Conservation (phyloP, 2,113 vertebrate species). For the Chelonoidis abingdonii region DNA sequence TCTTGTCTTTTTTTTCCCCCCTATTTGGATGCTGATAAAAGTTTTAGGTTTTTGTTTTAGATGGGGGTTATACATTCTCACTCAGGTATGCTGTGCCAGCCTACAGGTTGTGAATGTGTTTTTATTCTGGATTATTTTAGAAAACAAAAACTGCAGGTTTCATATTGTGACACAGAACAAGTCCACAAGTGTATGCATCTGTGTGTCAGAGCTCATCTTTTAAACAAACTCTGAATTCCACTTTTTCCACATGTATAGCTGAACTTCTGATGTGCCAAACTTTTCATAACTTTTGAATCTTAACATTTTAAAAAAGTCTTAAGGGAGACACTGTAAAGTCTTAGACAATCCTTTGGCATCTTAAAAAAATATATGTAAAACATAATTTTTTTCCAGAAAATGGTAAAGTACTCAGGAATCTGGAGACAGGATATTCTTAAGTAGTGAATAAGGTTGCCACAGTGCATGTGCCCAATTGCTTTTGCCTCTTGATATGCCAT, state of each 20-base stretch:
- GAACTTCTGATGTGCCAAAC: slow-evolving; percentile 94
- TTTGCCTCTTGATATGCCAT: slow-evolving; percentile 82
- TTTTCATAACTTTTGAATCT: slow-evolving; percentile 89
- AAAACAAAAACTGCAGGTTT: slow-evolving; percentile 85
- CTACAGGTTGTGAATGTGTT: slow-evolving; percentile 99
- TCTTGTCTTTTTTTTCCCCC: slow-evolving; percentile 75
- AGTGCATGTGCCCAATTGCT: slow-evolving; percentile 80
- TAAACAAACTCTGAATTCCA: slow-evolving; percentile 78
- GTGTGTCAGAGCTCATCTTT: slow-evolving; percentile 77
- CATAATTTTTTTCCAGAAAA: slow-evolving; percentile 85
- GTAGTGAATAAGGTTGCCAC: slow-evolving; percentile 83
- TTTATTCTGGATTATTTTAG: slow-evolving; percentile 93
- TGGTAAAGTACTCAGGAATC: slow-evolving; percentile 95
- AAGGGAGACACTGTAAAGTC: slow-evolving; percentile 91
- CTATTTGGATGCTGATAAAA: slow-evolving; percentile 91
- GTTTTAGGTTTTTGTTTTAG: slow-evolving; percentile 96
- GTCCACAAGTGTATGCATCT: slow-evolving; percentile 82
- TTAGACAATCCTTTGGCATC: slow-evolving; percentile 97
- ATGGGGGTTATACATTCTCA: slow-evolving; percentile 97
- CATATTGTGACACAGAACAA: slow-evolving; percentile 83
- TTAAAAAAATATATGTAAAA: slow-evolving; percentile 82
- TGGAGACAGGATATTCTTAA: slow-evolving; percentile 86
- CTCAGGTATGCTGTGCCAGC: slow-evolving; percentile 99
- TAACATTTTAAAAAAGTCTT: slow-evolving; percentile 88
- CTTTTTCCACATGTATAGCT: slow-evolving; percentile 81